Evolutionary conservation across 2,797 vertebrate genomes (phyloP).

Genomic region (Phoxinus dragarum): DNA sequence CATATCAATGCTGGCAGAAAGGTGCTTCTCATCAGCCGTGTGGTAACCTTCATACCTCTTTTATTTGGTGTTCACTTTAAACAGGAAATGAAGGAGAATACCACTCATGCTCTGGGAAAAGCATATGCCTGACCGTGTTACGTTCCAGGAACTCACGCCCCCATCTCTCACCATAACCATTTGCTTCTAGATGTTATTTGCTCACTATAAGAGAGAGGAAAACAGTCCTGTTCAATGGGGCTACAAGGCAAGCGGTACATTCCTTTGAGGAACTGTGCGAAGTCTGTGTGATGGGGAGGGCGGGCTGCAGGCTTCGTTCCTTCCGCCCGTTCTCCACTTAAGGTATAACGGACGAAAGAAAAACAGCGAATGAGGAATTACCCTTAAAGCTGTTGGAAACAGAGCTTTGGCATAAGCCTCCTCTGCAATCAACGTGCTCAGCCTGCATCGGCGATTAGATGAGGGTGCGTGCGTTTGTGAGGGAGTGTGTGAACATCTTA

Average conservation of each 20-base stretch:
- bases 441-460: conserved; percentile 65
- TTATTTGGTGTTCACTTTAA: conserved; percentile 59
- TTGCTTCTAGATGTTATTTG: conserved; percentile 58
- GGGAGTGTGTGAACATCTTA: conserved; percentile 48
- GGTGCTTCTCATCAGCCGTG: conserved; percentile 33
- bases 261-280: conserved; percentile 60
- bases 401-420: conserved; percentile 65
- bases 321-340: conserved; percentile 56
- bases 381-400: conserved; percentile 67
- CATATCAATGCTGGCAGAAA: conserved; percentile 36
- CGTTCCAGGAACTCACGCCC: conserved; percentile 68
- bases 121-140: conserved; percentile 69
- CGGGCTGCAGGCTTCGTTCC: conserved; percentile 38
- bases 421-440: conserved; percentile 70
- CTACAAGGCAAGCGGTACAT: conserved; percentile 57
- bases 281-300: conserved; percentile 53
- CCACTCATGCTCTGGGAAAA: conserved; percentile 75
- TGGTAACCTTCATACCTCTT: conserved; percentile 55
- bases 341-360: conserved; percentile 51
- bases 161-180: conserved; percentile 60
- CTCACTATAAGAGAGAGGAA: conserved; percentile 63
- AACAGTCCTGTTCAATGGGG: conserved; percentile 58
- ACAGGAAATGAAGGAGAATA: conserved; percentile 83
- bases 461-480: conserved; percentile 45
- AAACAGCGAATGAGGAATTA: conserved; percentile 70